Evolutionary conservation across 2,797 vertebrate genomes (phyloP).

Genomic region (Acipenser transmontanus): DNA sequence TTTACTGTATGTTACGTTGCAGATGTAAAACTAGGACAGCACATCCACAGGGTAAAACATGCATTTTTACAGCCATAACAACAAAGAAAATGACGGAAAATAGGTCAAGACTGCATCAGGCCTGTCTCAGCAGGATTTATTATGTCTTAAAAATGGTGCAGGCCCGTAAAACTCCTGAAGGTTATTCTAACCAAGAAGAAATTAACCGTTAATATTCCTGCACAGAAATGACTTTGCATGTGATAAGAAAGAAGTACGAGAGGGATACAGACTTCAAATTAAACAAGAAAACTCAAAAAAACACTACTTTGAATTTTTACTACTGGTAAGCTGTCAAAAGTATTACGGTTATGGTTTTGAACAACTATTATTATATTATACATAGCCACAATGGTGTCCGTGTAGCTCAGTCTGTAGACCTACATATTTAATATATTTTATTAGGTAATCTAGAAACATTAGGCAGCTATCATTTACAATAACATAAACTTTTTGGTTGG

Average conservation of each 20-base stretch:
- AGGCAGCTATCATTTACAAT: too few species aligned
- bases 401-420: too few species aligned
- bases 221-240: not conserved
- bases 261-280: not conserved
- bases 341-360: too few species aligned
- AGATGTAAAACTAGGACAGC: conserved; percentile 38
- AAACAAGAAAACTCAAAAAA: too few species aligned
- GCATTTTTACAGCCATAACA: conserved; percentile 13
- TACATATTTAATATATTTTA: too few species aligned
- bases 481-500: too few species aligned
- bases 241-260: not conserved
- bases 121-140: conserved; percentile 28
- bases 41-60: conserved; percentile 16
- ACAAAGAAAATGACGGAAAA: conserved; percentile 27
- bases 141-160: conserved; percentile 24
- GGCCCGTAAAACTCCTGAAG: conserved; percentile 11
- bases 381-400: too few species aligned
- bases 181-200: conserved; percentile 12
- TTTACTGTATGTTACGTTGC: conserved; percentile 1
- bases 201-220: not conserved
- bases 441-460: too few species aligned
- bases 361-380: too few species aligned
- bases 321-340: too few species aligned
- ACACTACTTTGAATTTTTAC: too few species aligned
- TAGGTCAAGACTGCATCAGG: conserved; percentile 46